These are phyloP conservation scores for Anas platyrhynchos DNA, from an alignment of 2,113 vertebrate species.

Conservation along the genomic window DNA sequence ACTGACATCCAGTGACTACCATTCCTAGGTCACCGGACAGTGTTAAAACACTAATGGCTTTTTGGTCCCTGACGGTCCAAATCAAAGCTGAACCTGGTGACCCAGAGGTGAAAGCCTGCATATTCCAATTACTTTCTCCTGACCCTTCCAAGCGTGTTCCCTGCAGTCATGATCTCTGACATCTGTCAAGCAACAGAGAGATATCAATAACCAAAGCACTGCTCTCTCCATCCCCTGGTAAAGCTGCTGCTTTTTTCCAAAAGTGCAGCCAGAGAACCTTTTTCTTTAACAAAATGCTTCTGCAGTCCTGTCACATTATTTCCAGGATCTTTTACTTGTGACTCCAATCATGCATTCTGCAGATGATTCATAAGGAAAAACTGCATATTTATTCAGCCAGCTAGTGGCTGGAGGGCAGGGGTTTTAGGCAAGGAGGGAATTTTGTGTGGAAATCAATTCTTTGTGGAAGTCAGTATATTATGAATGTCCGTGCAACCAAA, in stretches of 20 bases:
- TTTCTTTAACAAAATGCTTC: constrained; percentile 46
- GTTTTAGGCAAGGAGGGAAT: constrained; percentile 82
- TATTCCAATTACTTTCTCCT: constrained; percentile 23
- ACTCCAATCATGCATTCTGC: constrained; percentile 48
- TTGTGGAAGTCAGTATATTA: constrained; percentile 79
- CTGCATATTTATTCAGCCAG: constrained; percentile 74
- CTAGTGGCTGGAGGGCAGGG: constrained; percentile 60
- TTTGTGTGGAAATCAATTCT: constrained; percentile 85
- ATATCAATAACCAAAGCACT: neutral
- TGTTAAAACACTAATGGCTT: constrained; percentile 43
- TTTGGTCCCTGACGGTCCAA: constrained; percentile 30
- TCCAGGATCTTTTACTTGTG: constrained; percentile 47
- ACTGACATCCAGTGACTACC: neutral
- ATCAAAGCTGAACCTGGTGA: constrained; percentile 31
- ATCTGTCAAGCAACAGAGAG: constrained; percentile 27
- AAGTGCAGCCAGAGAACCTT: neutral
- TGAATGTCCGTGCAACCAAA: constrained; percentile 75
- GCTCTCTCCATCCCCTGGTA: neutral
- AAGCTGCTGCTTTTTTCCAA: neutral
- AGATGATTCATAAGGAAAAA: constrained; percentile 62
- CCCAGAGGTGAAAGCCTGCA: constrained; percentile 32
- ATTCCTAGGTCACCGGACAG: neutral
- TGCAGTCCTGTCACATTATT: constrained; percentile 54
- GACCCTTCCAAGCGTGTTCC: constrained; percentile 19
- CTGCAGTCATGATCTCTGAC: constrained; percentile 14